Evolutionary conservation across 2,888 invertebrate genomes (phyloP).

Genomic region (Chironomus riparius): DNA sequence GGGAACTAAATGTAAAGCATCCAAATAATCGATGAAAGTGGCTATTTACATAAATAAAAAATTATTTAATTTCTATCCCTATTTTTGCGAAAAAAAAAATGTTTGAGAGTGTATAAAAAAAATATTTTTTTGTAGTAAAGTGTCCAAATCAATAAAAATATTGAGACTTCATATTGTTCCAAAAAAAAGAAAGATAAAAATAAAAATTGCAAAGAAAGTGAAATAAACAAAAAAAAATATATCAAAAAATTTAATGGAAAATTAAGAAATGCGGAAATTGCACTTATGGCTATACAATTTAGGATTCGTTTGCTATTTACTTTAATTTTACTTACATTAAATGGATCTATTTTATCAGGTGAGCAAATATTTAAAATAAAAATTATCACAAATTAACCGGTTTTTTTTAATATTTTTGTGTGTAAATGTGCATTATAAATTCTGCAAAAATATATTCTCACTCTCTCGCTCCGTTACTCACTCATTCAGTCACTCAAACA

Average conservation of each 20-base stretch:
- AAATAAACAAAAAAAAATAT: slow-evolving; percentile 12
- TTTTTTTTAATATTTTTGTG: not conserved
- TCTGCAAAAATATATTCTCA: too few relatives aligned
- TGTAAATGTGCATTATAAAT: too few relatives aligned
- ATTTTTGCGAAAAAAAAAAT: not conserved
- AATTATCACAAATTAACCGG: not conserved
- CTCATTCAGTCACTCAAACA: not conserved
- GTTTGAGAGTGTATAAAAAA: not conserved
- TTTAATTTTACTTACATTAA: slow-evolving; percentile 11
- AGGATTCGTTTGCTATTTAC: slow-evolving; percentile 22
- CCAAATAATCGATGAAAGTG: not conserved
- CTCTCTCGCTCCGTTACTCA: not conserved
- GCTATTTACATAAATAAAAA: not conserved
- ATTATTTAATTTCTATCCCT: not conserved
- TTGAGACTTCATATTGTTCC: slow-evolving; percentile 24
- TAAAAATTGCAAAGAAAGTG: not conserved
- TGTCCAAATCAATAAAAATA: slow-evolving; percentile 25
- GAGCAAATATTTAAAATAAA: slow-evolving; percentile 1
- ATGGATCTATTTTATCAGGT: slow-evolving; percentile 23
- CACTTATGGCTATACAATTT: slow-evolving; percentile 19
- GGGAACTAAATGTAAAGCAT: not conserved
- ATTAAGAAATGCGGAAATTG: slow-evolving; percentile 21
- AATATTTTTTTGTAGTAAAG: slow-evolving; percentile 14
- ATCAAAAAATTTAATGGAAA: slow-evolving; percentile 7
- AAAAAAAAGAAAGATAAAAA: not conserved